Conservation (phyloP, 2,888 invertebrate genomes). For the Cataglyphis cursor region DNA sequence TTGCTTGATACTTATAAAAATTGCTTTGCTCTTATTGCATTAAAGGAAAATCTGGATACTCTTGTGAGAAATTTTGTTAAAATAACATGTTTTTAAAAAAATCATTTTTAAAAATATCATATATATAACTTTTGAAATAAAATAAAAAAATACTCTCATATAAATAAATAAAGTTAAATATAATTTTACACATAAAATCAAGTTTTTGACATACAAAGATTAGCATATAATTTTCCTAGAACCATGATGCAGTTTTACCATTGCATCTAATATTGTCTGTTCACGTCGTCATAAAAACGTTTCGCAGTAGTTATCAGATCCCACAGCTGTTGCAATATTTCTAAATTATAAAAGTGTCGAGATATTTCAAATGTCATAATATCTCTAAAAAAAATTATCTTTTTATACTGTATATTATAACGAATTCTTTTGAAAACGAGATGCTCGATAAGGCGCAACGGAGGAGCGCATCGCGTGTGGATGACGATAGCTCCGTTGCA, state of each 20-base stretch:
- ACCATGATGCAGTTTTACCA: neutral
- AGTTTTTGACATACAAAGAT: neutral
- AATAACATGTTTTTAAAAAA: neutral
- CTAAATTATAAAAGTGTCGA: neutral
- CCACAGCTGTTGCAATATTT: neutral
- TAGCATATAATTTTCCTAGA: neutral
- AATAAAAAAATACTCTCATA: neutral
- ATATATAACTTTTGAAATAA: neutral
- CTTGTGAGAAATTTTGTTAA: neutral
- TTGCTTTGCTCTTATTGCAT: neutral
- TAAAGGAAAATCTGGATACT: neutral
- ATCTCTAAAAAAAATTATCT: constrained; percentile 1
- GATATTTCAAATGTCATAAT: neutral
- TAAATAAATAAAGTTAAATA: constrained; percentile 7
- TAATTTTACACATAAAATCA: neutral
- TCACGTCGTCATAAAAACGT: neutral
- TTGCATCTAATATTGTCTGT: neutral
- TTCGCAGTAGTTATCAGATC: neutral
- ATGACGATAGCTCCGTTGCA: constrained; percentile 12
- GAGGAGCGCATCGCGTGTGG: constrained; percentile 38
- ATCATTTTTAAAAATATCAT: neutral
- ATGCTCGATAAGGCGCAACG: constrained; percentile 1
- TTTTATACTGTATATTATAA: neutral
- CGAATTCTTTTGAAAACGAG: neutral
- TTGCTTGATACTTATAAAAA: neutral